Evolutionary conservation across 2,113 vertebrate genomes (phyloP).

Genomic region (Cariama cristata): DNA sequence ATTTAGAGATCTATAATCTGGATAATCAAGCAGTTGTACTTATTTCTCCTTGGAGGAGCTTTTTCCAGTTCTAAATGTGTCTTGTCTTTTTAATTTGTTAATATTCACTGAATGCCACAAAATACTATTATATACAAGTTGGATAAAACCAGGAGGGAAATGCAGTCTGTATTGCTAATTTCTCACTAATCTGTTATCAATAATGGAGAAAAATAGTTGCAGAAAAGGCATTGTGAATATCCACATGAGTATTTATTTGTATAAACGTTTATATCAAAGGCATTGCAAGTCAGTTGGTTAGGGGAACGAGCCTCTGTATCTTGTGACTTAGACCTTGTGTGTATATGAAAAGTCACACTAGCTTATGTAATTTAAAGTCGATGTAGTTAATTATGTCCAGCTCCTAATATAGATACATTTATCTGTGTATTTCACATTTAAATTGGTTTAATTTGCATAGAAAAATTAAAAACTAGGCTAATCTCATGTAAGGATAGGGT

Average conservation of each 20-base stretch:
- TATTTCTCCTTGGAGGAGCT: neutral
- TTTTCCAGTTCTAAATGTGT: neutral
- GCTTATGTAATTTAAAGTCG: constrained; percentile 2
- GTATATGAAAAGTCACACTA: neutral
- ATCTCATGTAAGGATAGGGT: neutral
- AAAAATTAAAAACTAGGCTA: neutral
- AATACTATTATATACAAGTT: neutral
- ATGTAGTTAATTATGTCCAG: neutral
- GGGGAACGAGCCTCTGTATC: rapidly evolving
- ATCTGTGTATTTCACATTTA: neutral
- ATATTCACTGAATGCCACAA: neutral
- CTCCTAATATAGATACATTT: constrained; percentile 17
- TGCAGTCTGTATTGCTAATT: neutral
- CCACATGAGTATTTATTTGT: neutral
- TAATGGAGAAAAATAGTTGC: neutral
- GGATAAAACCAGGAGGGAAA: neutral
- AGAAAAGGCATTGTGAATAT: neutral
- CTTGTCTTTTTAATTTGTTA: neutral
- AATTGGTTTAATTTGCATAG: constrained; percentile 22
- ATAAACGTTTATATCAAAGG: neutral
- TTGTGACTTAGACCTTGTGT: neutral
- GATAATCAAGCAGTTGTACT: neutral
- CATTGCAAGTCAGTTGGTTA: neutral
- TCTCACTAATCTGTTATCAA: neutral
- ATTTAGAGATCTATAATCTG: constrained; percentile 1